Percentiles rank a stretch among this genome's conserved stretches.
phyloP scores from a whole-genome alignment of 2,113 vertebrate genomes.

The Eubucco bourcierii region DNA sequence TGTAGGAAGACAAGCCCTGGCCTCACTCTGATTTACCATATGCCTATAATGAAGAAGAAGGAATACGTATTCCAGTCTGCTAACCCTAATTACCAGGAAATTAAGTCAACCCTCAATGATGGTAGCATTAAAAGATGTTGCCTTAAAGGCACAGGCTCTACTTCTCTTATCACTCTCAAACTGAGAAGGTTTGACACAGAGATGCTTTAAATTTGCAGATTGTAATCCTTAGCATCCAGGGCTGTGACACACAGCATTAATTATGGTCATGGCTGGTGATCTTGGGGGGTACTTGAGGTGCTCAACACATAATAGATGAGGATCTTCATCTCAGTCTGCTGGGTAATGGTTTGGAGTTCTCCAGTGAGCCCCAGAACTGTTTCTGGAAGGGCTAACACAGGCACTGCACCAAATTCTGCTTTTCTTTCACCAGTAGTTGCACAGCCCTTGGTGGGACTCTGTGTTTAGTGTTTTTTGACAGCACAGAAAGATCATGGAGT shows the following conservation, averaged over 20 bases:
- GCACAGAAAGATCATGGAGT: not conserved
- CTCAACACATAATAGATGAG: not conserved
- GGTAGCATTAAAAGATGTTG: not conserved
- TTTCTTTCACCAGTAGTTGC: not conserved
- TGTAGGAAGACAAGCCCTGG: not conserved
- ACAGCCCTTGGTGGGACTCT: not conserved
- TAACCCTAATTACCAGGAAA: not conserved
- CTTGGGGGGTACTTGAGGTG: not conserved
- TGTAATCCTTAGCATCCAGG: not conserved
- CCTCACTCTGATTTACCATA: not conserved
- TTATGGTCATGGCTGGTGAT: not conserved
- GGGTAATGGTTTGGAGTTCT: not conserved
- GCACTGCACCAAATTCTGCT: not conserved
- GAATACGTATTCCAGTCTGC: not conserved
- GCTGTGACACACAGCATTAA: not conserved
- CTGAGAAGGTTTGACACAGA: not conserved
- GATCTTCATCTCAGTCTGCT: not conserved
- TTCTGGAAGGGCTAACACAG: constrained; percentile 10
- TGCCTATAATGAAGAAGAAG: not conserved
- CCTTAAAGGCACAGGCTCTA: constrained; percentile 40
- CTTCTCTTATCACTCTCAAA: constrained; percentile 1
- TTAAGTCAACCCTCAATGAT: constrained; percentile 27
- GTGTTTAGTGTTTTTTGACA: not conserved
- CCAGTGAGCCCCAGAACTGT: accelerated
- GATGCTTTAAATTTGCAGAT: constrained; percentile 42